Percentiles rank a stretch among this genome's conserved stretches.
Evolutionary conservation across 2,113 vertebrate genomes (phyloP).

Genomic region (Collichthys lucidus): DNA sequence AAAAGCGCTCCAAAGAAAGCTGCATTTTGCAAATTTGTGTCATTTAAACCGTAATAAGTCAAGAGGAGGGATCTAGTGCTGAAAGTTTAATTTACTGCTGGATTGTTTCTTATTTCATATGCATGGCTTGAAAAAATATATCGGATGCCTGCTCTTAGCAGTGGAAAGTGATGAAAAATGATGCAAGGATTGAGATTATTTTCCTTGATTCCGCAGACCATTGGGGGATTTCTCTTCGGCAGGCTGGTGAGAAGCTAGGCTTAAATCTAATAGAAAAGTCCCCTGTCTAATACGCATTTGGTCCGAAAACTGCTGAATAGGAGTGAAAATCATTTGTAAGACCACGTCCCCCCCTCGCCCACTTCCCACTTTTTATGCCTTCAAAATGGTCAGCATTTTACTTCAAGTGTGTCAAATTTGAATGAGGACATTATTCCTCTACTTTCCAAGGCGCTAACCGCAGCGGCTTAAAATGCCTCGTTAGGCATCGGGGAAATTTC

Average conservation of each 20-base stretch:
- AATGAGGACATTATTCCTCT: slow-evolving; percentile 78
- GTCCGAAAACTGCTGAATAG: slow-evolving; percentile 78
- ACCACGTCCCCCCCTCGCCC: slow-evolving; percentile 33
- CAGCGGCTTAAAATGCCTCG: slow-evolving; percentile 76
- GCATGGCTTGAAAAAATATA: slow-evolving; percentile 10
- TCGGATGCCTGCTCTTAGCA: slow-evolving; percentile 37
- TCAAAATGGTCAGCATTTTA: slow-evolving; percentile 80
- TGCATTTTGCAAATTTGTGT: slow-evolving; percentile 28
- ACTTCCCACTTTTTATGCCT: slow-evolving; percentile 73
- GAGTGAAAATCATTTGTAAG: slow-evolving; percentile 71
- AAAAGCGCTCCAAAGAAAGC: slow-evolving; percentile 4
- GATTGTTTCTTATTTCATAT: slow-evolving; percentile 67
- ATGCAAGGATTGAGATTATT: slow-evolving; percentile 78
- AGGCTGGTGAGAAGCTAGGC: slow-evolving; percentile 53
- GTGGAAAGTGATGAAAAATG: slow-evolving; percentile 74
- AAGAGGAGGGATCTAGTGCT: slow-evolving; percentile 28
- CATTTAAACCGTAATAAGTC: slow-evolving; percentile 37
- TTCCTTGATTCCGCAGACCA: slow-evolving; percentile 64
- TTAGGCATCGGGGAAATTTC: slow-evolving; percentile 72
- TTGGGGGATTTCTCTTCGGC: slow-evolving; percentile 59
- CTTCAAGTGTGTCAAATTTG: slow-evolving; percentile 79
- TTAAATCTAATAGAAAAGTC: slow-evolving; percentile 70
- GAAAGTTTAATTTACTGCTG: slow-evolving; percentile 51
- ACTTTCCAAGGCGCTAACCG: slow-evolving; percentile 55
- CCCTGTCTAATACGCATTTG: slow-evolving; percentile 64